Conservation (phyloP, 2,797 vertebrate genomes). For the Tamandua tetradactyla region DNA sequence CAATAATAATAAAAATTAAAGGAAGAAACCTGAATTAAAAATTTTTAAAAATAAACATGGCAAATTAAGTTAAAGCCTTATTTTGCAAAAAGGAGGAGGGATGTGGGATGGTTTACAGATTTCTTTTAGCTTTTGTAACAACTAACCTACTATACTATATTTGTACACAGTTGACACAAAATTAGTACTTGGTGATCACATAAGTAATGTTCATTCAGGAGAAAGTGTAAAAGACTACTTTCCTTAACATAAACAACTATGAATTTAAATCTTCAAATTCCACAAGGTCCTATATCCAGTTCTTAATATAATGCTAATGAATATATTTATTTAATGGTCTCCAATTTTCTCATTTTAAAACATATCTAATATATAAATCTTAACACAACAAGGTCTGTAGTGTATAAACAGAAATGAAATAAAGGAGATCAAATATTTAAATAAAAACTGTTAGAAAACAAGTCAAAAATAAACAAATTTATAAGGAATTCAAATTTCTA, state of each 20-base stretch:
- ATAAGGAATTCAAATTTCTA: constrained; percentile 24
- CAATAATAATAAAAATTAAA: neutral
- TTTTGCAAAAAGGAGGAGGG: neutral
- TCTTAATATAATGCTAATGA: neutral
- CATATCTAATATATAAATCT: neutral
- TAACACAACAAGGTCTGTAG: neutral
- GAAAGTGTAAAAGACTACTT: constrained; percentile 31
- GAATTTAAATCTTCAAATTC: constrained; percentile 35
- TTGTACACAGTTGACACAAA: neutral
- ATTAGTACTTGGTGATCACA: constrained; percentile 3
- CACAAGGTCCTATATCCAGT: neutral
- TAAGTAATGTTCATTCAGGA: neutral
- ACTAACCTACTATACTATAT: neutral
- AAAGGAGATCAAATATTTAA: neutral
- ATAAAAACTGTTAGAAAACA: constrained; percentile 1
- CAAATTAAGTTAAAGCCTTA: constrained; percentile 41
- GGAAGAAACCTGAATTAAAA: constrained; percentile 19
- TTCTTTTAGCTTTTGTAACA: neutral
- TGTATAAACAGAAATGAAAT: neutral
- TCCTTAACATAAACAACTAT: constrained; percentile 41
- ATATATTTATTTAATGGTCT: neutral
- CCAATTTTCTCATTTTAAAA: neutral
- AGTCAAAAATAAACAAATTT: constrained; percentile 38
- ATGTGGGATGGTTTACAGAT: neutral
- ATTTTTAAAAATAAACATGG: constrained; percentile 23